Evolutionary conservation across 2,113 vertebrate genomes (phyloP), one percentile per base, ranked within the genome.

Genomic region (Heterotis niloticus): DNA sequence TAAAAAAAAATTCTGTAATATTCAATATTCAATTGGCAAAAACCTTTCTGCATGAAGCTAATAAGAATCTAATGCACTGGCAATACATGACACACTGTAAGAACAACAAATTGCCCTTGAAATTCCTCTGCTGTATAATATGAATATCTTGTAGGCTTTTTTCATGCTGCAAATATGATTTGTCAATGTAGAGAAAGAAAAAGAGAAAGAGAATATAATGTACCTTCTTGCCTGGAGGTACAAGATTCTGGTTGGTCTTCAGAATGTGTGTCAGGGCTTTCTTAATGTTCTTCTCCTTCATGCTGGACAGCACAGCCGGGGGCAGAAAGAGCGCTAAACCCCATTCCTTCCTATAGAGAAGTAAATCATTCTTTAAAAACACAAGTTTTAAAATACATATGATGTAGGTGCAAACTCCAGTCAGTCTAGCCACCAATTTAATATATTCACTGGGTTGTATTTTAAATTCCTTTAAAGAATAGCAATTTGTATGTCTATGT

Each of bases 231-330:
- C 97, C 97, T 12, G 96, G 96, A 92, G 97, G 96, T 88, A 98
- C 96, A 67, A 98, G 93, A 90, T 97, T 98, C 93, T 99, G 96
- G 94, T 98, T 98, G 90, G 95, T 96, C 94, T 98, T 98, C 90
- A 98, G 94, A 93, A 99, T 97, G 92, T 98, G 96, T 77, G 95
- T 95, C 91, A 99, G 94, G 84, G 97, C 97, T 91, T 99, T 99
- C 92, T 96, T 98, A 91, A 99, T 96, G 91, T 98, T 99, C 90
- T 98, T 99, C 92, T 98, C 97, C 89, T 99, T 99, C 95, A 98
- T 98, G 93, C 94, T 98, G 91, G 96, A 94, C 90, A 98, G 89
- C 88, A 99, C 96, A 24, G 93, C 94, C 57, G 96, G 95, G 79
- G 97, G 96, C 86, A 99, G 93, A 89, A 99, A 99, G 83, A 96